Conservation (phyloP, 2,888 invertebrate genomes). For the Drosophila basisetae region DNA sequence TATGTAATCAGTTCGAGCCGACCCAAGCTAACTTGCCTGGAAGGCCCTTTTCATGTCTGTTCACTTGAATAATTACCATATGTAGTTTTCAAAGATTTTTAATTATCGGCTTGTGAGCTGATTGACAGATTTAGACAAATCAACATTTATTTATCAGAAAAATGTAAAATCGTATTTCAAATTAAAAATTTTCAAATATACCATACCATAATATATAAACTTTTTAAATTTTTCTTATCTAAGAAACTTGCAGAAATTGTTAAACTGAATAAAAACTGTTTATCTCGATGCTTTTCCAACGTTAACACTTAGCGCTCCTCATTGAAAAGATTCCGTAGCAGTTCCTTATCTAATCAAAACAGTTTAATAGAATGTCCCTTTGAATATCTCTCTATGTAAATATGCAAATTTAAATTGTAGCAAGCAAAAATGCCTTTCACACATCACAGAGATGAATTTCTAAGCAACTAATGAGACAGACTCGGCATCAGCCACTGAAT, state of each 20-base stretch:
- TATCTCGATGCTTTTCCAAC: background rate
- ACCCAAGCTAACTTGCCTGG: constrained; percentile 8
- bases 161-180: no score
- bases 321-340: background rate
- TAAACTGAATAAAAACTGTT: background rate
- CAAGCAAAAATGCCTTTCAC: background rate
- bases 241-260: background rate
- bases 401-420: background rate
- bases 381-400: background rate
- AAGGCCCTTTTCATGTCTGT: background rate
- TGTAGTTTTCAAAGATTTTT: background rate
- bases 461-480: constrained; percentile 32
- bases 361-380: background rate
- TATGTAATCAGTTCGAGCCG: constrained; percentile 1
- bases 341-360: constrained; percentile 30
- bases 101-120: background rate
- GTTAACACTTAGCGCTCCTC: background rate
- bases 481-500: background rate
- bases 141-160: background rate
- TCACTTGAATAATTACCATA: background rate
- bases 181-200: no score
- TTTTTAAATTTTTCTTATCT: background rate
- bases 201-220: background rate
- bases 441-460: constrained; percentile 17
- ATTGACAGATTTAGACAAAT: background rate